Percentiles rank a stretch among this genome's conserved stretches.
Evolutionary conservation across 1,140 invertebrate genomes (phyloP).

Genomic region (Dryas iulia): DNA sequence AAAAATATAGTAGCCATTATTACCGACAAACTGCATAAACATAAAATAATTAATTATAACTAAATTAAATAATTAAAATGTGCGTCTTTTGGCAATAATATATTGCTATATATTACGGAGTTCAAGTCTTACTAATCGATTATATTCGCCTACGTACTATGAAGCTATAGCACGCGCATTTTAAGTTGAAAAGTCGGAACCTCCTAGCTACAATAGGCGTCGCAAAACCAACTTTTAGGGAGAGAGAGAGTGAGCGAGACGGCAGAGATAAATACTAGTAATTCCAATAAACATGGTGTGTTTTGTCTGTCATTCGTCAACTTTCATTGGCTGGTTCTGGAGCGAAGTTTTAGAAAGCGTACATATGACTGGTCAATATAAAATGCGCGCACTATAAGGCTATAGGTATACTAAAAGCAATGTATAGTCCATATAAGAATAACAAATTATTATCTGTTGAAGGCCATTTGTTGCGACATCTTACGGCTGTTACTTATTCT

Average conservation of each 20-base stretch:
- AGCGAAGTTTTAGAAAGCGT: no score
- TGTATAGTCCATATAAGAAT: background rate
- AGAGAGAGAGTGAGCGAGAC: no score
- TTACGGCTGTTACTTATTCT: background rate
- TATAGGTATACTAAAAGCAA: background rate
- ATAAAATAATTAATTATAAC: no score
- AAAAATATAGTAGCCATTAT: background rate
- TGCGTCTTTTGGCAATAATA: constrained; percentile 20
- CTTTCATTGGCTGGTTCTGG: no score
- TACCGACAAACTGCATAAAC: background rate
- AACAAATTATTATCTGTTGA: constrained; percentile 11
- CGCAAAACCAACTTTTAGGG: no score
- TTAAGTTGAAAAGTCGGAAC: no score
- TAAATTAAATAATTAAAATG: constrained; percentile 8
- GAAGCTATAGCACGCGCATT: constrained; percentile 6
- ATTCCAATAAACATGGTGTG: no score
- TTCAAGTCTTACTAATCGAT: background rate
- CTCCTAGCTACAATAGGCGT: no score
- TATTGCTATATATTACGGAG: constrained; percentile 17
- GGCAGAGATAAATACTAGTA: no score
- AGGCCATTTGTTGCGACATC: constrained; percentile 9
- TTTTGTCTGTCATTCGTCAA: no score
- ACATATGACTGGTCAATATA: no score
- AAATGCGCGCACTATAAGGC: background rate
- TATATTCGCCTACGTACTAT: background rate